Percentiles rank a stretch among this genome's conserved stretches.
Conservation (phyloP, 92 coral and sea anemone genomes). For the Epizoanthus rinbou region DNA sequence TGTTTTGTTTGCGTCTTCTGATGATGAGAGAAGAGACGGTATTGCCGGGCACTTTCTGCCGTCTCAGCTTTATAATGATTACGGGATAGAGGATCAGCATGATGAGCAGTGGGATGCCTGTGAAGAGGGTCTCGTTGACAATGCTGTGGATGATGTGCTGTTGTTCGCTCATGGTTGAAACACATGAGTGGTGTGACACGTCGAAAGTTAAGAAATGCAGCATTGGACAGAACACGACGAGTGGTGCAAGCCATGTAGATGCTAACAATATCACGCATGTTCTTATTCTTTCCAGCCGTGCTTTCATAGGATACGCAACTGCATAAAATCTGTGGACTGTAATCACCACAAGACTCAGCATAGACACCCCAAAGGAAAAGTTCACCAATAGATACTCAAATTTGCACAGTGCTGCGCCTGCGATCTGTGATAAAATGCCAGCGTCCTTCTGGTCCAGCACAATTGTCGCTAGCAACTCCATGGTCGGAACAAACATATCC, state of each 20-base stretch:
- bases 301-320: constrained; percentile 30
- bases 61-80: constrained; percentile 19
- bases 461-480: constrained; percentile 15
- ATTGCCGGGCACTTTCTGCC: constrained; percentile 25
- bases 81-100: constrained; percentile 22
- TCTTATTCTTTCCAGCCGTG: constrained; percentile 6
- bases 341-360: constrained; percentile 30
- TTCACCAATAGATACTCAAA: constrained; percentile 29
- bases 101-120: constrained; percentile 3
- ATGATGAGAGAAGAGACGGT: constrained; percentile 20
- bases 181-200: constrained; percentile 1
- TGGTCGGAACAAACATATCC: constrained; percentile 17
- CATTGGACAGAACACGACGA: constrained; percentile 27
- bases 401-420: constrained; percentile 32
- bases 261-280: not conserved
- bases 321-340: constrained; percentile 35
- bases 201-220: constrained; percentile 24
- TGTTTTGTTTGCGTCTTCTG: constrained; percentile 39
- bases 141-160: constrained; percentile 21
- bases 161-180: constrained; percentile 10
- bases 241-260: constrained; percentile 13
- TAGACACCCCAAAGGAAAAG: constrained; percentile 38
- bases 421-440: constrained; percentile 1
- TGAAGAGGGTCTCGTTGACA: constrained; percentile 19
- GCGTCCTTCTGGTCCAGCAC: constrained; percentile 24